phyloP scores from a whole-genome alignment of 2,888 invertebrate genomes.

The Tethea ocularis region DNA sequence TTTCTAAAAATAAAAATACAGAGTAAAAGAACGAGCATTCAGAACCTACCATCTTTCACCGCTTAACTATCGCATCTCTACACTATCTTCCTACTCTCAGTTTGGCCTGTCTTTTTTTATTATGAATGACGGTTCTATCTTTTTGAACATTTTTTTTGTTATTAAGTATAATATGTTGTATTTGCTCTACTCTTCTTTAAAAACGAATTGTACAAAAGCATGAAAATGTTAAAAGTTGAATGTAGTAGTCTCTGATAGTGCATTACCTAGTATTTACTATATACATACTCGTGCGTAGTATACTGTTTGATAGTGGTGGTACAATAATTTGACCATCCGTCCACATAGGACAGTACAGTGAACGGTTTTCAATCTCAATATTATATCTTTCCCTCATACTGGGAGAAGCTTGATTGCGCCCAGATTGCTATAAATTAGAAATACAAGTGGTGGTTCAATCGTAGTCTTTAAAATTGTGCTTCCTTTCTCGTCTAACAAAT shows the following conservation, averaged over 20 bases:
- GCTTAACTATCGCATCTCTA: conserved; percentile 69
- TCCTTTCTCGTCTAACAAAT: conserved; percentile 79
- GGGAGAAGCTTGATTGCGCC: conserved; percentile 74
- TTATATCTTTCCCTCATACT: conserved; percentile 72
- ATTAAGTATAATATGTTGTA: neutral
- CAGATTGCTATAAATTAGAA: conserved; percentile 81
- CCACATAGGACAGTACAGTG: conserved; percentile 56
- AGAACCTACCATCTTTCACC: conserved; percentile 79
- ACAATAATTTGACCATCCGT: conserved; percentile 56
- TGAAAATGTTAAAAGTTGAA: neutral
- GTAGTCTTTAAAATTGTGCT: conserved; percentile 77
- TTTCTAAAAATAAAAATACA: conserved; percentile 80
- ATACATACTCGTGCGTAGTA: conserved; percentile 41
- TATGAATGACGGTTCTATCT: conserved; percentile 33
- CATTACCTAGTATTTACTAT: conserved; percentile 25
- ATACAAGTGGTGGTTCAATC: conserved; percentile 72
- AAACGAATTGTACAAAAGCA: neutral
- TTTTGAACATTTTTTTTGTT: conserved; percentile 28
- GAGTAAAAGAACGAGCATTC: conserved; percentile 77
- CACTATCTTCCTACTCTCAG: conserved; percentile 46
- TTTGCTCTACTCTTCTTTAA: neutral
- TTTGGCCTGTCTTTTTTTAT: conserved; percentile 47
- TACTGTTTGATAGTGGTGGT: conserved; percentile 38
- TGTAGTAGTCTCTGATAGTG: too few relatives aligned
- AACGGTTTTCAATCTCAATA: conserved; percentile 71